Evolutionary conservation across 2,113 vertebrate species (phyloP).

Genomic region (Isurus oxyrinchus): DNA sequence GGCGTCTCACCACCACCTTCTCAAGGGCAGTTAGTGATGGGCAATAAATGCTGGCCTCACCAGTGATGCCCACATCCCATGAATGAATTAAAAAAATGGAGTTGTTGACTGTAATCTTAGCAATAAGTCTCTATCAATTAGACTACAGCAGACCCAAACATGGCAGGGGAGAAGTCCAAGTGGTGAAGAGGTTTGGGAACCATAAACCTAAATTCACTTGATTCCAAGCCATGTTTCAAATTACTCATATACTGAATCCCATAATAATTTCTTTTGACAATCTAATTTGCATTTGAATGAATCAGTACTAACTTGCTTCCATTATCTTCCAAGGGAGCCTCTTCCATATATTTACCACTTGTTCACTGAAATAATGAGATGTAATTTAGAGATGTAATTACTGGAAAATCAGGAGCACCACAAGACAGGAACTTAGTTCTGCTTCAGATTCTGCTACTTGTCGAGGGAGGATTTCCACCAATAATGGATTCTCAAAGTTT

Average conservation of each 20-base stretch:
- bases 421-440: not conserved
- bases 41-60: too few species aligned
- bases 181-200: not conserved
- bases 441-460: not conserved
- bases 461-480: not conserved
- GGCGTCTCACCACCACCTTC: too few species aligned
- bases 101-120: not conserved
- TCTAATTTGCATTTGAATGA: not conserved
- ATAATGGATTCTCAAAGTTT: not conserved
- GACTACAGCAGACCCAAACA: not conserved
- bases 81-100: too few species aligned
- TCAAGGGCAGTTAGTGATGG: too few species aligned
- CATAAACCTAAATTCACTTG: not conserved
- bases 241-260: not conserved
- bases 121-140: not conserved
- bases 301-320: not conserved
- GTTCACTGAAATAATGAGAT: not conserved
- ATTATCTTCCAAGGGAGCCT: not conserved
- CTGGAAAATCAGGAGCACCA: not conserved
- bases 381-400: not conserved
- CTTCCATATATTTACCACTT: not conserved
- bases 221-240: not conserved
- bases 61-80: too few species aligned
- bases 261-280: not conserved
- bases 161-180: not conserved